A percentile compares a stretch with the other conserved stretches of the same genome.
Conservation (phyloP, 2,113 vertebrate species). For the Psittacula cyanocephala region DNA sequence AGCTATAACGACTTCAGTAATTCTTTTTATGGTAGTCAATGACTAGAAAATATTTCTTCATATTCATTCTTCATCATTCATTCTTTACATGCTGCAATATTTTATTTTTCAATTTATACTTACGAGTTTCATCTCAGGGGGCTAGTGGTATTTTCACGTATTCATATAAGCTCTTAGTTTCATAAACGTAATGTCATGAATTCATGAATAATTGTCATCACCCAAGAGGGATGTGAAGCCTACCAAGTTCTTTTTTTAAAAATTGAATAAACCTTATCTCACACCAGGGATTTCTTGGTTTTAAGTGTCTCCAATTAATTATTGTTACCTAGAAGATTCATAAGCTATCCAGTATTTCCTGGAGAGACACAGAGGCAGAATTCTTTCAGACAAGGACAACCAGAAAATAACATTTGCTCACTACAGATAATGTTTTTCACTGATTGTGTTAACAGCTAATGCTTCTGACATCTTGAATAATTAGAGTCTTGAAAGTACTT, state of each 20-base stretch:
- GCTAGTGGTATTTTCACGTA: background rate
- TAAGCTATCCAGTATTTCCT: conserved; percentile 7
- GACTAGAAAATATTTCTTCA: background rate
- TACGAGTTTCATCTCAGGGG: background rate
- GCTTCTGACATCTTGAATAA: background rate
- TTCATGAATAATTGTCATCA: background rate
- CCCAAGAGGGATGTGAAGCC: background rate
- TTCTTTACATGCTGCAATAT: background rate
- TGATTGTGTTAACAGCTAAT: background rate
- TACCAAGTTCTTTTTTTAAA: background rate
- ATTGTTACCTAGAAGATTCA: conserved; percentile 30
- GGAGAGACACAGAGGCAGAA: background rate
- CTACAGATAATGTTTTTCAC: background rate
- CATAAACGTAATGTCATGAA: background rate
- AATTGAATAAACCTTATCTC: conserved; percentile 41
- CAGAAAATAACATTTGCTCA: background rate
- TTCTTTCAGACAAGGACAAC: background rate
- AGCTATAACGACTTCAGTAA: background rate
- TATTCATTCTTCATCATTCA: background rate
- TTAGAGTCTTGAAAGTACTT: background rate
- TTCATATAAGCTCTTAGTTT: background rate
- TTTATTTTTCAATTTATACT: conserved; percentile 3
- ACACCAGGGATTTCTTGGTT: conserved; percentile 10
- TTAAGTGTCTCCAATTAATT: conserved; percentile 57
- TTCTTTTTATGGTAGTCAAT: background rate